Conservation (phyloP, 2,888 invertebrate species). For the Phorcus lineatus region DNA sequence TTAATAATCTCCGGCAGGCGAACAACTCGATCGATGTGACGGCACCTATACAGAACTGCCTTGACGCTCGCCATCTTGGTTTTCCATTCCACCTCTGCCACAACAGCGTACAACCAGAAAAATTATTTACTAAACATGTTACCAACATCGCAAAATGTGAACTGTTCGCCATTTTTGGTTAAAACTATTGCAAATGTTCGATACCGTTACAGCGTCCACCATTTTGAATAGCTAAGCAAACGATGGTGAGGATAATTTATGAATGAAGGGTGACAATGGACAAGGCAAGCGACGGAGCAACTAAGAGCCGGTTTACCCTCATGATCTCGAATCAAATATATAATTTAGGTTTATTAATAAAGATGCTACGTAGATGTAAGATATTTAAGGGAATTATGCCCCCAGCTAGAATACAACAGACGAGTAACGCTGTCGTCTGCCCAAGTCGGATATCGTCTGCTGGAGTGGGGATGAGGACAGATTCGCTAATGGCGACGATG, state of each 20-base stretch:
- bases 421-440: no score
- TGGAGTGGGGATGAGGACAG: no score
- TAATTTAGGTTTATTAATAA: no score
- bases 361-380: no score
- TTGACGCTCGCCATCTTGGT: neutral
- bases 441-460: no score
- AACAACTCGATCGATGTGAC: neutral
- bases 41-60: neutral
- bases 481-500: conserved; percentile 3
- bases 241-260: conserved; percentile 30
- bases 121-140: neutral
- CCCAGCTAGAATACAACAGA: no score
- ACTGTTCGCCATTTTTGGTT: neutral
- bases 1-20: conserved; percentile 1
- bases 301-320: no score
- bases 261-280: conserved; percentile 22
- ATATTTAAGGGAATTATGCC: no score
- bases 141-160: neutral
- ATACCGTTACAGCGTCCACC: conserved; percentile 19
- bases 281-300: neutral
- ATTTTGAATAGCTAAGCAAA: conserved; percentile 32
- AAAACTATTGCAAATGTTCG: neutral
- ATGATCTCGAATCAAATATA: no score
- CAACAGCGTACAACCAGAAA: neutral
- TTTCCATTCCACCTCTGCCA: neutral